phyloP scores from a whole-genome alignment of 2,888 invertebrate species.

The Deilephila elpenor region DNA sequence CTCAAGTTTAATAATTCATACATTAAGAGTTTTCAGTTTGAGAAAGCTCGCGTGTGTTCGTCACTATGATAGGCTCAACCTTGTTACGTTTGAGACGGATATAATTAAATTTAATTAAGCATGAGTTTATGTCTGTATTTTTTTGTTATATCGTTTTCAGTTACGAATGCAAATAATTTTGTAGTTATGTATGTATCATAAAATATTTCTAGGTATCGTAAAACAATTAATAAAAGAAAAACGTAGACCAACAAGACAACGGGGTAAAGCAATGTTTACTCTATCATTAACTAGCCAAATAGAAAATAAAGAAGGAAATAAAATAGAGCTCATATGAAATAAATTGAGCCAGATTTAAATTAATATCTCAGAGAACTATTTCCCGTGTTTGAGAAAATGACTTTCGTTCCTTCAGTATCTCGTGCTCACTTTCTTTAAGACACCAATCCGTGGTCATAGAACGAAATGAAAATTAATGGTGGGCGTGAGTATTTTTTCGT shows the following conservation, averaged over 20 bases:
- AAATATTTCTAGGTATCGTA: neutral
- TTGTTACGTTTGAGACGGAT: too few species aligned
- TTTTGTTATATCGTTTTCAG: too few species aligned
- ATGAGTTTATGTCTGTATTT: too few species aligned
- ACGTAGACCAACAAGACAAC: neutral
- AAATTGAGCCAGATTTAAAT: slow-evolving; percentile 38
- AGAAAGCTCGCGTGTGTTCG: too few species aligned
- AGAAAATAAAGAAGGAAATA: neutral
- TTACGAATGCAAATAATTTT: too few species aligned
- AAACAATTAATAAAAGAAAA: neutral
- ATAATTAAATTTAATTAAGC: too few species aligned
- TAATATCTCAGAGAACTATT: slow-evolving; percentile 48
- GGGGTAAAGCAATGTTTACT: neutral
- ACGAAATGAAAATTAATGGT: slow-evolving; percentile 83
- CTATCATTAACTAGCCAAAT: neutral
- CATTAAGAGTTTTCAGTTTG: too few species aligned
- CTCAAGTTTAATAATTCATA: too few species aligned
- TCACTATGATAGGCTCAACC: too few species aligned
- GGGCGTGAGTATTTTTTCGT: slow-evolving; percentile 82
- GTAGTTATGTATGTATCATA: too few species aligned
- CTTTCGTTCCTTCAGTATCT: slow-evolving; percentile 49
- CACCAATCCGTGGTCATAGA: slow-evolving; percentile 75
- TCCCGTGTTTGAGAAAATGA: slow-evolving; percentile 48
- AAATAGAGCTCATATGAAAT: slow-evolving; percentile 27
- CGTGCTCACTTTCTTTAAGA: slow-evolving; percentile 68